Evolutionary conservation across 2,888 invertebrate genomes (phyloP), one percentile per base, ranked within the genome.

Genomic region (Drosophila parthenogenetica): DNA sequence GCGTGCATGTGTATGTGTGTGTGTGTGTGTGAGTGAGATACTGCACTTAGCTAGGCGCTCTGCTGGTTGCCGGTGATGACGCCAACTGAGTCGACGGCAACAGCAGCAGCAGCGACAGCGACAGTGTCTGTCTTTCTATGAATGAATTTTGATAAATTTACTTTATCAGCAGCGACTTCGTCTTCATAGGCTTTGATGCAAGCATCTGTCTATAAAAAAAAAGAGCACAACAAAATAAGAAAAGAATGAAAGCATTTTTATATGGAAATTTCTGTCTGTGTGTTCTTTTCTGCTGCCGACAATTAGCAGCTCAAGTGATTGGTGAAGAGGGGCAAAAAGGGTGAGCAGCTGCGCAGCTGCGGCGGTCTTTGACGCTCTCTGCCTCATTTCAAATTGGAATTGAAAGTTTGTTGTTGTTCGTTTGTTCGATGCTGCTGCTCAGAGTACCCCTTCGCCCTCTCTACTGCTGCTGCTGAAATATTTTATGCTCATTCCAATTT

Each of bases 141-240:
- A 86, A 86, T 86, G 85, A 87, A 89, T 89, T 78, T 87, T 86
- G 88, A 86, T 86, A 89, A 89, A 87, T 81, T 55, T 72, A 63
- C 77, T 89, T 85, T 87, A 87, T 87, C 86, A 89, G 84, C 67
- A 46, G 48, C 50, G 46, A 43, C 58, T 32, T 25, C 49, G 19
- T 29, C 48, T 48, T 45, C 22, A 43, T 37, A 19, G 46, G 65
- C 46, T 69, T 29, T 29, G 29, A 29, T 35, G 67, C 70, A 73
- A 42, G 70, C 62, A 72, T 67, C 59, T 62, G 69, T 63, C 59
- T 55, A 57, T 62, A 61, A 53, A 73, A 59, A 59, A 22, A 22
- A 22, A 22, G 22, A 29, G 29, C 29, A 29, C 29, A 29, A 29
- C 29, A 70, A 17, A 17, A 11, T 14, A 40, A 67, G 51, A 59